Evolutionary conservation across 2,797 vertebrate species (phyloP).

Genomic region (Periophthalmus magnuspinnatus): DNA sequence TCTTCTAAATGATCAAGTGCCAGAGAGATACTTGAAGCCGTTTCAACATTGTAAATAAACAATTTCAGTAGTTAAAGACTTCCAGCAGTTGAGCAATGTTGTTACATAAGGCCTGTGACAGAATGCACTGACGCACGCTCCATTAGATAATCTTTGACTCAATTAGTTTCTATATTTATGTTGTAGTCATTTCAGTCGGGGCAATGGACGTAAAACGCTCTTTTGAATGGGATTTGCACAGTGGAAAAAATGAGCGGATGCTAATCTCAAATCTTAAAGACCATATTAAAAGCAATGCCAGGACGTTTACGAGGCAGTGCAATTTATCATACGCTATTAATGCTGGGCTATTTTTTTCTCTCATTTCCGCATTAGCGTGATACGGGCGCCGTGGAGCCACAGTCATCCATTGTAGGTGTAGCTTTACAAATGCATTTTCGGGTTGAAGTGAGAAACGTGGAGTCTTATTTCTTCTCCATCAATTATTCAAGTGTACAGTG

Average conservation of each 20-base stretch:
- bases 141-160: slow-evolving; percentile 76
- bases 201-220: slow-evolving; percentile 59
- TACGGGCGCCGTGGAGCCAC: slow-evolving; percentile 40
- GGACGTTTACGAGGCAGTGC: slow-evolving; percentile 57
- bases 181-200: slow-evolving; percentile 60
- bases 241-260: slow-evolving; percentile 60
- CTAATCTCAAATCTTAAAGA: slow-evolving; percentile 71
- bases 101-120: slow-evolving; percentile 65
- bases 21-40: slow-evolving; percentile 24
- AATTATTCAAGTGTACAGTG: slow-evolving; percentile 76
- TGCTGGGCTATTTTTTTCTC: slow-evolving; percentile 43
- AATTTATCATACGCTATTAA: slow-evolving; percentile 65
- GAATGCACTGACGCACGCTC: slow-evolving; percentile 63
- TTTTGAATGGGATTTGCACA: slow-evolving; percentile 62
- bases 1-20: slow-evolving; percentile 46
- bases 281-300: slow-evolving; percentile 63
- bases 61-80: slow-evolving; percentile 47
- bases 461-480: slow-evolving; percentile 66
- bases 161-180: slow-evolving; percentile 74
- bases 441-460: slow-evolving; percentile 61
- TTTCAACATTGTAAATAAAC: slow-evolving; percentile 44
- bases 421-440: slow-evolving; percentile 42
- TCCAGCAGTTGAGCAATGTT: slow-evolving; percentile 49
- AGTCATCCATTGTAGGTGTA: slow-evolving; percentile 48
- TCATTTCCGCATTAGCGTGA: slow-evolving; percentile 54